phyloP scores from a whole-genome alignment of 2,888 invertebrate species.

The Microchrysa polita region DNA sequence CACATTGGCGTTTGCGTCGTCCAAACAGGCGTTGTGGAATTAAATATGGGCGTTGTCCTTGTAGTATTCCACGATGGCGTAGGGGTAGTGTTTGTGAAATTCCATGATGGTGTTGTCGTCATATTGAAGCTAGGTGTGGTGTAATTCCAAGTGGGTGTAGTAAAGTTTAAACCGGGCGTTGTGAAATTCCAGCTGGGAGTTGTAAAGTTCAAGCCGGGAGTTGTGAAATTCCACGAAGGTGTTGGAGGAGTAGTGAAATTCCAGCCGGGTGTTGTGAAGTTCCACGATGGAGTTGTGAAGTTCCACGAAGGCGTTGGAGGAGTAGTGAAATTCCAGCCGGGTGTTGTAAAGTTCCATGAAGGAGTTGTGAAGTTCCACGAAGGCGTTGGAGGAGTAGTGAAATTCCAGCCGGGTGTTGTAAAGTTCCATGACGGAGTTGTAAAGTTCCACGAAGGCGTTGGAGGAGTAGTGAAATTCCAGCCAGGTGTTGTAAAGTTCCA shows the following conservation, averaged over 20 bases:
- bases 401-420: not conserved
- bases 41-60: not conserved
- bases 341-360: not conserved
- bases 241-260: not conserved
- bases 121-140: not conserved
- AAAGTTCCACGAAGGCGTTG: slow-evolving; percentile 6
- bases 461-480: not conserved
- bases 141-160: not conserved
- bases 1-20: not conserved
- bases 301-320: not conserved
- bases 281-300: not conserved
- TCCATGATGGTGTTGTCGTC: not conserved
- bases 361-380: slow-evolving; percentile 1
- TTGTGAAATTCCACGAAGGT: not conserved
- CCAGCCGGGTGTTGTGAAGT: slow-evolving; percentile 8
- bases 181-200: not conserved
- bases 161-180: not conserved
- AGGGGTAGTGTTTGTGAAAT: not conserved
- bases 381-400: not conserved
- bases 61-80: slow-evolving; percentile 8
- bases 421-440: slow-evolving; percentile 4
- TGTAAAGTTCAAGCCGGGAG: not conserved
- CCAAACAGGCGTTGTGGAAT: not conserved
- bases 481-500: slow-evolving; percentile 15
- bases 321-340: not conserved